Conservation (phyloP, 1,140 invertebrate species). For the Caenorhabditis inopinata region DNA sequence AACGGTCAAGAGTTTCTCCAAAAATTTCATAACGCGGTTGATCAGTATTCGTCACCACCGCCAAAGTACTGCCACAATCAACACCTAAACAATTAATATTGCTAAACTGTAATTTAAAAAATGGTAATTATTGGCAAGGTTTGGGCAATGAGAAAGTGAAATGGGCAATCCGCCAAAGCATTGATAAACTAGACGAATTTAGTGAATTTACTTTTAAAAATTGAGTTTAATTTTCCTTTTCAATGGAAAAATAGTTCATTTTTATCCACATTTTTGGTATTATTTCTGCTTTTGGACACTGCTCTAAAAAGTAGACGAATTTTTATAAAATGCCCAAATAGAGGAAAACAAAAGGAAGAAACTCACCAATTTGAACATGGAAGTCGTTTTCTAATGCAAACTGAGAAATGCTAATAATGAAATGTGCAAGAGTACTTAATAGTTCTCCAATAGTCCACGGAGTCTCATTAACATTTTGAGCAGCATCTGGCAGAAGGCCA, state of each 20-base stretch:
- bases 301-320: too few species aligned
- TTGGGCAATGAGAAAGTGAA: too few species aligned
- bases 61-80: conserved; percentile 61
- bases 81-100: too few species aligned
- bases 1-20: conserved; percentile 52
- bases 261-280: too few species aligned
- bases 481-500: conserved; percentile 61
- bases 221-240: too few species aligned
- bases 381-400: conserved; percentile 55
- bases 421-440: conserved; percentile 57
- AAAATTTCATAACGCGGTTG: conserved; percentile 60
- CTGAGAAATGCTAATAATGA: conserved; percentile 54
- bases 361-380: conserved; percentile 53
- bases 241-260: too few species aligned
- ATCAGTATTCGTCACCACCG: conserved; percentile 61
- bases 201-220: too few species aligned
- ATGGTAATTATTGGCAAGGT: too few species aligned
- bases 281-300: too few species aligned
- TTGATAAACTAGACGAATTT: too few species aligned
- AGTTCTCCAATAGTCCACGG: conserved; percentile 64
- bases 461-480: conserved; percentile 60
- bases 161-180: too few species aligned
- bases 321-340: not conserved
- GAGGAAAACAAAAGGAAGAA: not conserved
- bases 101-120: too few species aligned